Conservation (phyloP, 2,113 vertebrate species). For the Pollimyrus isidori region DNA sequence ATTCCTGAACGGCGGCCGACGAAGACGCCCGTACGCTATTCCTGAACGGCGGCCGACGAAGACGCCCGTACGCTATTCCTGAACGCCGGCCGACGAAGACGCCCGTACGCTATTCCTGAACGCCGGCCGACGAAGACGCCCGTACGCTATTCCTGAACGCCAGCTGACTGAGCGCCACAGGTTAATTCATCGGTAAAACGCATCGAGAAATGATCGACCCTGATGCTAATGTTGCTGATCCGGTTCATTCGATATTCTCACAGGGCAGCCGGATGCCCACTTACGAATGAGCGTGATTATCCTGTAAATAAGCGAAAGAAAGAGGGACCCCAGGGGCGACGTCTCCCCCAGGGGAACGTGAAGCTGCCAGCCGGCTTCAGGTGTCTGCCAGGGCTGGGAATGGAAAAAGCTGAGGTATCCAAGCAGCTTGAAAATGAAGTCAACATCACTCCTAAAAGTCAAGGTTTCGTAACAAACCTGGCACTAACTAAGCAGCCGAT, state of each 20-base stretch:
- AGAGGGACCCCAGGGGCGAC: too few species aligned
- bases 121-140: neutral
- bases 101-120: neutral
- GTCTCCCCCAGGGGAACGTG: neutral
- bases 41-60: neutral
- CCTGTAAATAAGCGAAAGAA: neutral
- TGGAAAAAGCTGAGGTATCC: slow-evolving; percentile 28
- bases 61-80: neutral
- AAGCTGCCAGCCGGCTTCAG: neutral
- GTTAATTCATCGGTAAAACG: neutral
- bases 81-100: neutral
- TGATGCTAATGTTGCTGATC: neutral
- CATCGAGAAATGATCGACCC: neutral
- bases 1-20: neutral
- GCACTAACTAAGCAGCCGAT: slow-evolving; percentile 38
- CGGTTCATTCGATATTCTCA: neutral
- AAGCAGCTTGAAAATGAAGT: slow-evolving; percentile 43
- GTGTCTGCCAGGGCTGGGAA: neutral
- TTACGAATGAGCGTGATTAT: neutral
- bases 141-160: neutral
- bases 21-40: too few species aligned
- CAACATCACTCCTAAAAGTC: slow-evolving; percentile 42
- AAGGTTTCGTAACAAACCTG: slow-evolving; percentile 48
- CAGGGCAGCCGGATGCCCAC: neutral
- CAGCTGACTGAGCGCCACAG: neutral